Evolutionary conservation across 1,140 invertebrate genomes (phyloP).

Genomic region (Dendroctonus ponderosae): DNA sequence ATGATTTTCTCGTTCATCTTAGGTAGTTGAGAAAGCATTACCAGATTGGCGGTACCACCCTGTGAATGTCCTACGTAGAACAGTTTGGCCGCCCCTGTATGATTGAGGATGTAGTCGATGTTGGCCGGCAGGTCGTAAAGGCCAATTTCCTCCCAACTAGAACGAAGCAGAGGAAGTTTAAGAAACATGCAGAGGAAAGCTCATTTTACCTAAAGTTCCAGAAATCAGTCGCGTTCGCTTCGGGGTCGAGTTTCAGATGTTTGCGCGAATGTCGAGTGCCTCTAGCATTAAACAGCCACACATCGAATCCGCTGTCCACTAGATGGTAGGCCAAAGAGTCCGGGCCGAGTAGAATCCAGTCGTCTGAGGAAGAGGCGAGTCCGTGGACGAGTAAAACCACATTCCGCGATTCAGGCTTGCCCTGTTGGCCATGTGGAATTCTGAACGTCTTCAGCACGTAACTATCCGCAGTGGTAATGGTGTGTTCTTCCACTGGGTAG

Average conservation of each 20-base stretch:
- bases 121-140: slow-evolving; percentile 69
- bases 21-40: slow-evolving; percentile 53
- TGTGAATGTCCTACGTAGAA: slow-evolving; percentile 57
- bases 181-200: not conserved
- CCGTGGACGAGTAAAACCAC: slow-evolving; percentile 7
- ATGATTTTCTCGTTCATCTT: slow-evolving; percentile 58
- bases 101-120: slow-evolving; percentile 64
- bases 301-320: slow-evolving; percentile 64
- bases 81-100: slow-evolving; percentile 55
- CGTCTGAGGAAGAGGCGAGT: slow-evolving; percentile 10
- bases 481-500: slow-evolving; percentile 41
- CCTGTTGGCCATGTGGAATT: slow-evolving; percentile 44
- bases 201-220: slow-evolving; percentile 61
- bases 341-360: slow-evolving; percentile 3
- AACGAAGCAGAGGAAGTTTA: not conserved
- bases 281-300: slow-evolving; percentile 66
- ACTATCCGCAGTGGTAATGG: slow-evolving; percentile 53
- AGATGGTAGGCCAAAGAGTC: slow-evolving; percentile 13
- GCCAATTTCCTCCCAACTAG: slow-evolving; percentile 72
- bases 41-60: slow-evolving; percentile 56
- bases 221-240: slow-evolving; percentile 53
- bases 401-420: slow-evolving; percentile 42
- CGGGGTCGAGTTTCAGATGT: slow-evolving; percentile 53
- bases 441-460: slow-evolving; percentile 54
- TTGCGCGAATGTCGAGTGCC: slow-evolving; percentile 63